Percentiles rank a stretch among this genome's conserved stretches.
These are phyloP conservation scores for Diorhabda carinulata DNA, from an alignment of 1,140 invertebrate genomes.

Conservation along the genomic window DNA sequence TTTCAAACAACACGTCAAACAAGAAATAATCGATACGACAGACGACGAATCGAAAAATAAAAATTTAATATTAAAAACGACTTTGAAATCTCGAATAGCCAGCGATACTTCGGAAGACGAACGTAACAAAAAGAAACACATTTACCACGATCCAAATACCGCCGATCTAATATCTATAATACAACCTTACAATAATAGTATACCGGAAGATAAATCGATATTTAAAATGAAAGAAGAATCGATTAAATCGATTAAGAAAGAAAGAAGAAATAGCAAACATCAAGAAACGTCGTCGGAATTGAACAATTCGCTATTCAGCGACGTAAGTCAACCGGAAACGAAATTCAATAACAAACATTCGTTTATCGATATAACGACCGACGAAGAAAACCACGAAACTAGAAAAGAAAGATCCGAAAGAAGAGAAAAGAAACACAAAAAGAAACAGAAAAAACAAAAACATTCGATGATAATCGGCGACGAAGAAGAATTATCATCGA, in stretches of 20 bases:
- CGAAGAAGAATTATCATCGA: constrained; percentile 48
- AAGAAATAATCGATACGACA: constrained; percentile 41
- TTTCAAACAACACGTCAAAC: constrained; percentile 44
- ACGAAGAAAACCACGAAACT: constrained; percentile 49
- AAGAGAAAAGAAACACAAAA: constrained; percentile 71
- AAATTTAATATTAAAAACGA: constrained; percentile 50
- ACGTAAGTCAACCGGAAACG: constrained; percentile 28
- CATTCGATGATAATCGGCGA: constrained; percentile 53
- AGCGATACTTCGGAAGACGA: constrained; percentile 63
- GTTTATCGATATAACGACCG: constrained; percentile 53
- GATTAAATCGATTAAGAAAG: constrained; percentile 39
- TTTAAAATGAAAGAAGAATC: constrained; percentile 42
- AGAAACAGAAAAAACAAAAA: constrained; percentile 76
- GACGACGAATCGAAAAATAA: constrained; percentile 42
- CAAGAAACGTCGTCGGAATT: constrained; percentile 32
- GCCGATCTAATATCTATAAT: neutral
- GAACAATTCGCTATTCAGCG: constrained; percentile 31
- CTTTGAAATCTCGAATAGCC: constrained; percentile 53
- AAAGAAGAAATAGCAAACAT: constrained; percentile 38
- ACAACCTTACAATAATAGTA: constrained; percentile 40
- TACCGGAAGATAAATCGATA: constrained; percentile 31
- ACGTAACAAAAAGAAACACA: constrained; percentile 33
- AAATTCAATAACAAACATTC: constrained; percentile 36
- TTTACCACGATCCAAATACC: constrained; percentile 4
- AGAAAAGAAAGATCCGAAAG: constrained; percentile 49